phyloP scores from a whole-genome alignment of 2,888 invertebrate species.

The Chaetoderma sp. region DNA sequence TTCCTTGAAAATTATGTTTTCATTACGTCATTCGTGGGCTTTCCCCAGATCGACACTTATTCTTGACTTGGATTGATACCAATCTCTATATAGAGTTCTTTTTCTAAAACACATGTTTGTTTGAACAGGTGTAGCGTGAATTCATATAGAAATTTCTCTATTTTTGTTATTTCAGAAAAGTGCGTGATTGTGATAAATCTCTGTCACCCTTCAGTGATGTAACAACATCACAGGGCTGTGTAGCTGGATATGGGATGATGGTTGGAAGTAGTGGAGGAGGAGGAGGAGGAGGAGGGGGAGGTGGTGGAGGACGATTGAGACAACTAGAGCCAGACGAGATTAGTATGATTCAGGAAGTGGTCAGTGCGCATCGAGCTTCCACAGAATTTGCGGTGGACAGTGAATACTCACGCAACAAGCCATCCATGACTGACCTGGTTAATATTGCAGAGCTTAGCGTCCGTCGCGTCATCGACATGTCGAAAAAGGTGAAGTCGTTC shows the following conservation, averaged over 20 bases:
- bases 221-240: conserved; percentile 44
- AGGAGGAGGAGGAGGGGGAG: too few relatives aligned
- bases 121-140: too few relatives aligned
- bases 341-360: conserved; percentile 61
- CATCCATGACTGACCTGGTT: conserved; percentile 65
- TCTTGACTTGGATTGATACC: too few relatives aligned
- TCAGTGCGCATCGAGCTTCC: conserved; percentile 62
- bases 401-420: conserved; percentile 52
- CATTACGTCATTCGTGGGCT: too few relatives aligned
- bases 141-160: too few relatives aligned
- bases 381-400: conserved; percentile 65
- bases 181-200: conserved; percentile 47
- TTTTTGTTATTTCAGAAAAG: conserved; percentile 44
- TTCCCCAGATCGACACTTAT: too few relatives aligned
- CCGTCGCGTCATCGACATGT: conserved; percentile 78
- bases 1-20: too few relatives aligned
- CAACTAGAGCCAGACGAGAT: conserved; percentile 59
- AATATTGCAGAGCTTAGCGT: conserved; percentile 74
- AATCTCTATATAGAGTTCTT: too few relatives aligned
- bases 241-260: too few relatives aligned
- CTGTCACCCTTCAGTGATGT: conserved; percentile 47
- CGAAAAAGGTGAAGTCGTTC: conserved; percentile 79
- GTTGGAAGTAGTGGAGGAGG: too few relatives aligned
- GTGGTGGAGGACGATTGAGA: conserved; percentile 39
- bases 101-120: too few relatives aligned